Evolutionary conservation across 2,888 invertebrate genomes (phyloP).

Genomic region (Eudemis profundana): DNA sequence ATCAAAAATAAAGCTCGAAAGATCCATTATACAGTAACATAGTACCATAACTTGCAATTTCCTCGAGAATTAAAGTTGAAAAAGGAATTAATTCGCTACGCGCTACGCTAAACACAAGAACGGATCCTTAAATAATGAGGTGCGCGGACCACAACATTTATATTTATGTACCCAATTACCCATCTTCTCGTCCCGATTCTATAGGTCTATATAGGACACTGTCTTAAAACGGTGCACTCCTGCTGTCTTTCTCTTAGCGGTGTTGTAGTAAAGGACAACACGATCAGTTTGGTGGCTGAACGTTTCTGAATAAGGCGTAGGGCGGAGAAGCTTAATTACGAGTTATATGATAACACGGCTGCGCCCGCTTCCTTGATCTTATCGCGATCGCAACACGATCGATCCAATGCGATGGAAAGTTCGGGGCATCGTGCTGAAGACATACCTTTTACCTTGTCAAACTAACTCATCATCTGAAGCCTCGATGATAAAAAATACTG

Average conservation of each 20-base stretch:
- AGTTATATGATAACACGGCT: constrained; percentile 44
- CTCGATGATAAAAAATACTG: constrained; percentile 11
- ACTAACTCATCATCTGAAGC: neutral
- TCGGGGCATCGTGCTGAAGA: constrained; percentile 33
- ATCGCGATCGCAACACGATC: constrained; percentile 45
- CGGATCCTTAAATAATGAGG: constrained; percentile 78
- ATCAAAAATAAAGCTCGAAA: neutral
- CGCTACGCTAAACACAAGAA: constrained; percentile 65
- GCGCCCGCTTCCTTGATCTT: constrained; percentile 44
- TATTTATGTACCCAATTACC: constrained; percentile 20
- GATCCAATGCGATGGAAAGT: constrained; percentile 34
- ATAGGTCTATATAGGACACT: neutral
- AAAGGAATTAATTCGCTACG: constrained; percentile 32
- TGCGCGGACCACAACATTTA: constrained; percentile 57
- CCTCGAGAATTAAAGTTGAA: constrained; percentile 9
- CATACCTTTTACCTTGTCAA: constrained; percentile 22
- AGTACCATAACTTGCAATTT: constrained; percentile 15
- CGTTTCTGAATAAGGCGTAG: constrained; percentile 38
- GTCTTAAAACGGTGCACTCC: neutral
- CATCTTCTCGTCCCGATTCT: constrained; percentile 29
- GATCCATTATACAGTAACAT: neutral
- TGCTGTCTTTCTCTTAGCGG: constrained; percentile 18
- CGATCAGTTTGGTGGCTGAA: constrained; percentile 27
- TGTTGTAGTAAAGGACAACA: constrained; percentile 31
- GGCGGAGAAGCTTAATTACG: constrained; percentile 43